phyloP scores from a whole-genome alignment of 2,113 vertebrate genomes.

The Riparia riparia region DNA sequence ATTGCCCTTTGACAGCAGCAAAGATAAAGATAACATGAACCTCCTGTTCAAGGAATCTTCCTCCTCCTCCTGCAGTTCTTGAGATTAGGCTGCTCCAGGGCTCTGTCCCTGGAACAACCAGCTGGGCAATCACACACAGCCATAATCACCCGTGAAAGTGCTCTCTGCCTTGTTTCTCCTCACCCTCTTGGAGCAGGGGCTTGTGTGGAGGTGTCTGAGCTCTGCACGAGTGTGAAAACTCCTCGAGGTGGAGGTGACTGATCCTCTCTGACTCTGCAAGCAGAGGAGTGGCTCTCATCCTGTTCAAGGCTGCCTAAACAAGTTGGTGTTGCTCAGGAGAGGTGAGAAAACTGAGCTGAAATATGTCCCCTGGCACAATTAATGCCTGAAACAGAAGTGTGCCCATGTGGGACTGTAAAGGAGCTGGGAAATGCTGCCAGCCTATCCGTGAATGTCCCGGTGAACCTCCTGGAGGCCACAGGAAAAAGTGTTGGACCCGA shows the following conservation, averaged over 20 bases:
- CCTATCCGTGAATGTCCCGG: not conserved
- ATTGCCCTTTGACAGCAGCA: conserved; percentile 62
- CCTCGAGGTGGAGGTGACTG: not conserved
- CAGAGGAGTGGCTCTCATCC: not conserved
- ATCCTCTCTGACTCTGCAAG: not conserved
- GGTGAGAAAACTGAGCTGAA: not conserved
- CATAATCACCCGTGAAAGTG: not conserved
- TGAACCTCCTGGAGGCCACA: not conserved
- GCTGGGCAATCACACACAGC: not conserved
- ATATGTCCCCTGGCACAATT: not conserved
- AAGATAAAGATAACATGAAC: conserved; percentile 22
- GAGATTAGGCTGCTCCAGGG: not conserved
- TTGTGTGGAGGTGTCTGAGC: not conserved
- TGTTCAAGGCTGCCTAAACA: not conserved
- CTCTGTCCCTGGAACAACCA: not conserved
- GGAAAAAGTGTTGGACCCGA: not conserved
- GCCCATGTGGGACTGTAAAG: not conserved
- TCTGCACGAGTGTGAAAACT: accelerated
- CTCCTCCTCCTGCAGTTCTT: not conserved
- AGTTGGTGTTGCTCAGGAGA: not conserved
- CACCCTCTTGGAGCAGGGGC: not conserved
- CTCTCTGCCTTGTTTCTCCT: not conserved
- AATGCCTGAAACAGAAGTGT: not conserved
- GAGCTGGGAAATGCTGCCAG: not conserved
- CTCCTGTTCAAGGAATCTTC: not conserved